Evolutionary conservation across 2,888 invertebrate species (phyloP), one percentile per base, ranked within the genome.

Genomic region (Agonopterix alstromeriana): DNA sequence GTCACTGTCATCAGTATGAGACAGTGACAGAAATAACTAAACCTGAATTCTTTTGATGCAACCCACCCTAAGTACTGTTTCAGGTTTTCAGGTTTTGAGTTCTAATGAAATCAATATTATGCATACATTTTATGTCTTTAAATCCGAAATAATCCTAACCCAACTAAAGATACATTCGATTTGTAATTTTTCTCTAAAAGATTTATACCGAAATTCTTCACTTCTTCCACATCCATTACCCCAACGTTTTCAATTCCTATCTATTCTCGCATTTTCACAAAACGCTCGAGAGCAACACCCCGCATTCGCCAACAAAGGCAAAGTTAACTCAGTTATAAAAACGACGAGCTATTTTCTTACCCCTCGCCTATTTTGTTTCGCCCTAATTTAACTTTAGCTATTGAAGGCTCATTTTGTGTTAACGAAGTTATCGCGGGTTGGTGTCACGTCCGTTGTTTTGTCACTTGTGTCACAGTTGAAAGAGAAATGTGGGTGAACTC

Each of bases 361-460:
- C 65, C 48, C 42, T 36, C 46, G 44, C 27, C 27, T 36, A 75
- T 77, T 82, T 80, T 72, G 74, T 77, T 79, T 77, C 74, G 77
- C 76, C 77, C 77, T 77, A 78, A 83, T 82, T 83, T 80, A 83
- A 83, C 82, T 84, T 84, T 74, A 68, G 75, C 81, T 75, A 82
- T 82, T 77, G 77, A 67, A 77, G 74, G 74, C 70, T 71, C 77
- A 75, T 82, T 81, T 72, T 65, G 72, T 67, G 72, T 78, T 81
- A 80, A 80, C 80, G 69, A 76, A 79, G 70, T 81, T 79, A 76
- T 70, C 62, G 63, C 60, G 61, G 61, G 65, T 54, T 56, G 59
- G 58, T 61, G 67, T 70, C 67, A 66, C 64, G 70, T 64, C 61
- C 57, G 63, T 71, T 65, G 62, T 69, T 54, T 48, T 51, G 53